A percentile compares a stretch with the other conserved stretches of the same genome.
These are phyloP conservation scores for Plodia interpunctella DNA, from an alignment of 1,140 invertebrate species.

Conservation along the genomic window DNA sequence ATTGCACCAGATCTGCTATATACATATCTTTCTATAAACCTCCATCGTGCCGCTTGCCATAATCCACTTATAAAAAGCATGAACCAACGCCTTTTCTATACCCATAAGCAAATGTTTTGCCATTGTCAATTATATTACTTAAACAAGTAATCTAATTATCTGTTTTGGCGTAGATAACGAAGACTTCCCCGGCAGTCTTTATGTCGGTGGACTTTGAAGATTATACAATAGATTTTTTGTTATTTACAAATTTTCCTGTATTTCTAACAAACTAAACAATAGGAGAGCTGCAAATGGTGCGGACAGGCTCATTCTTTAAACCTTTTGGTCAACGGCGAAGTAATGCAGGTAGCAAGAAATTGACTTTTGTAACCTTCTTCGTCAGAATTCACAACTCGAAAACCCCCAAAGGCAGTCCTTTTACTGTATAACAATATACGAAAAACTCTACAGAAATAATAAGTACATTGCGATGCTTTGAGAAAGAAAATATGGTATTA, in stretches of 20 bases:
- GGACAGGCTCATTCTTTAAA: neutral
- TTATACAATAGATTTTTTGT: slow-evolving; percentile 29
- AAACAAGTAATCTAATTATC: slow-evolving; percentile 36
- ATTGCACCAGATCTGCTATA: no score
- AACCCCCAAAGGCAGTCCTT: neutral
- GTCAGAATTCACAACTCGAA: neutral
- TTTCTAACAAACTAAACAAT: neutral
- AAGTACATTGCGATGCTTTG: neutral
- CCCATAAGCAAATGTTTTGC: no score
- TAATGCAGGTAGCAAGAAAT: slow-evolving; percentile 26
- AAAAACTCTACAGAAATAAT: neutral
- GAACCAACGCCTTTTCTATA: no score
- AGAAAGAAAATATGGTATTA: no score
- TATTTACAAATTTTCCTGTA: slow-evolving; percentile 29
- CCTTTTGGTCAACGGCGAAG: neutral
- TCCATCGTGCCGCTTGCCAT: no score
- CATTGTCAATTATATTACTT: neutral
- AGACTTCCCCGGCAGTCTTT: slow-evolving; percentile 22
- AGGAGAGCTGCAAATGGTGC: neutral
- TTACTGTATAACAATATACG: no score
- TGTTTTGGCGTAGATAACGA: slow-evolving; percentile 28
- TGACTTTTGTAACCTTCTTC: neutral
- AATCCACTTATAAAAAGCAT: no score
- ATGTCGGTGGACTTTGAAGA: slow-evolving; percentile 27
- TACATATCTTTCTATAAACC: no score